Evolutionary conservation across 2,888 invertebrate genomes (phyloP).

Genomic region (Chrysolina haemoptera): DNA sequence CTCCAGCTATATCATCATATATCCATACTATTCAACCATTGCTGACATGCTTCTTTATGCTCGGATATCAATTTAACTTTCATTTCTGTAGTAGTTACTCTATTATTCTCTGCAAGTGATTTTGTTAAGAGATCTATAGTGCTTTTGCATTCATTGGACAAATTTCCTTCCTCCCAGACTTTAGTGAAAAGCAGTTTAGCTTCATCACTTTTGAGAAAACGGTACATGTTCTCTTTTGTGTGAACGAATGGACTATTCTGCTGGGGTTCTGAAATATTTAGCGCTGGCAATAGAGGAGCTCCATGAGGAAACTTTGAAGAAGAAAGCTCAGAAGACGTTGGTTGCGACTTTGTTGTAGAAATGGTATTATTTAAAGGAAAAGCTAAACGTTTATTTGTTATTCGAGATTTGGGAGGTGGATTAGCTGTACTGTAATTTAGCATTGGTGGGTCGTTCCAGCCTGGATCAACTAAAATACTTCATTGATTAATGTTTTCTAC

Average conservation of each 20-base stretch:
- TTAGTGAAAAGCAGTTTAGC: constrained; percentile 33
- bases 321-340: constrained; percentile 29
- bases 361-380: constrained; percentile 54
- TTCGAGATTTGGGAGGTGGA: constrained; percentile 62
- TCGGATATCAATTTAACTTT: constrained; percentile 28
- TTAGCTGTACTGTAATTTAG: constrained; percentile 58
- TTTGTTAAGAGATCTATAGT: constrained; percentile 34
- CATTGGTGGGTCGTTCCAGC: constrained; percentile 64
- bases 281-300: constrained; percentile 25
- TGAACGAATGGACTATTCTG: neutral
- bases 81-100: constrained; percentile 23
- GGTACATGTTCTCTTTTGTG: constrained; percentile 33
- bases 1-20: neutral
- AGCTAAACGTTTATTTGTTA: constrained; percentile 60
- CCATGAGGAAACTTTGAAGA: constrained; percentile 27
- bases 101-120: constrained; percentile 38
- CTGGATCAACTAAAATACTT: constrained; percentile 55
- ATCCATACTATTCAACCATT: constrained; percentile 33
- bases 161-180: constrained; percentile 36
- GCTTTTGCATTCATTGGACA: constrained; percentile 36
- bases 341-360: constrained; percentile 25
- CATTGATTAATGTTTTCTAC: neutral
- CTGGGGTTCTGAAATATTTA: constrained; percentile 4
- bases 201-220: constrained; percentile 34
- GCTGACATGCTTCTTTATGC: constrained; percentile 30